A percentile compares a stretch with the other conserved stretches of the same genome.
phyloP scores from a whole-genome alignment of 2,888 invertebrate species.

The Oxytorus armatus region DNA sequence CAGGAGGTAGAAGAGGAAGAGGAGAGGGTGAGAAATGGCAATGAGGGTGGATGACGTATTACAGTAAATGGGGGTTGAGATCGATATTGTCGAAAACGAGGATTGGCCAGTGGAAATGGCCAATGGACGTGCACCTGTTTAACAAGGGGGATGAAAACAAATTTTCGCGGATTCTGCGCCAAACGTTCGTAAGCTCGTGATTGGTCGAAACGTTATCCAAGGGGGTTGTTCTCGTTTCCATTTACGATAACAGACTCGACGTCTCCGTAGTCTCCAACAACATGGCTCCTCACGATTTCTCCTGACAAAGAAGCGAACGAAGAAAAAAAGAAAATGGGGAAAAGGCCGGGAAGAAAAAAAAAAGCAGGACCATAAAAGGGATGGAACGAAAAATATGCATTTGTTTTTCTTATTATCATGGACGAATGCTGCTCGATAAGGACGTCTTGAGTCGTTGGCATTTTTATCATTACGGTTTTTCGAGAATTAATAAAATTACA shows the following conservation, averaged over 20 bases:
- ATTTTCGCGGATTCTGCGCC: conserved; percentile 77
- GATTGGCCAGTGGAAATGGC: conserved; percentile 55
- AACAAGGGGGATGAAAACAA: conserved; percentile 69
- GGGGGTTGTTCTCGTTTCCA: conserved; percentile 72
- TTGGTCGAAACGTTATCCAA: conserved; percentile 74
- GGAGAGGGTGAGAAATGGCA: neutral
- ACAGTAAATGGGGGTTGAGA: conserved; percentile 45
- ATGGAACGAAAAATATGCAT: too few relatives aligned
- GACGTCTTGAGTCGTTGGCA: too few relatives aligned
- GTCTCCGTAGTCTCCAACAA: conserved; percentile 25
- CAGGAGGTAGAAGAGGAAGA: conserved; percentile 19
- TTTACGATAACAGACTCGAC: conserved; percentile 28
- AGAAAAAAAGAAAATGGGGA: conserved; percentile 32
- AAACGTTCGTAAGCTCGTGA: conserved; percentile 62
- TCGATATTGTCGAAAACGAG: conserved; percentile 69
- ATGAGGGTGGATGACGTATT: conserved; percentile 57
- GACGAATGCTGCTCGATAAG: too few relatives aligned
- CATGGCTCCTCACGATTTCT: conserved; percentile 51
- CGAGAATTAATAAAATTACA: too few relatives aligned
- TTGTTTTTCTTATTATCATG: too few relatives aligned
- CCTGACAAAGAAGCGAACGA: conserved; percentile 23
- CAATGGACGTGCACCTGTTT: conserved; percentile 63
- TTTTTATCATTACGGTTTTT: too few relatives aligned
- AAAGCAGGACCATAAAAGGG: conserved; percentile 2
- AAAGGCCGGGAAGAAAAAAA: neutral